These are phyloP conservation scores for Palythoa caribaeorum DNA, from an alignment of 92 coral and sea anemone species.

Conservation along the genomic window DNA sequence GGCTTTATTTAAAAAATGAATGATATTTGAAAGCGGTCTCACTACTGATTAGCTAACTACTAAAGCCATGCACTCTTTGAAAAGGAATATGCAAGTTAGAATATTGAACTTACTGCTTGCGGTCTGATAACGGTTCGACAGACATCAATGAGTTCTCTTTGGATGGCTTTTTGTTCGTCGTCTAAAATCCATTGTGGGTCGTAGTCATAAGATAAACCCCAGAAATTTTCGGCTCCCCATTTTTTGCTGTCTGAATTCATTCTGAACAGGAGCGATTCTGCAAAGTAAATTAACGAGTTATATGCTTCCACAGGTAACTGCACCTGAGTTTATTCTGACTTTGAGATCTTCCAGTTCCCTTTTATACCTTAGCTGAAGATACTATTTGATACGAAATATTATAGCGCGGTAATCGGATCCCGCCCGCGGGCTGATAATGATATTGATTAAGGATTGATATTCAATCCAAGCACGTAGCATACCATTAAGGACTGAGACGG, in stretches of 20 bases:
- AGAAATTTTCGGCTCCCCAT: conserved; percentile 29
- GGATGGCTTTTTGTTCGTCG: conserved; percentile 33
- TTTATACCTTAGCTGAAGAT: neutral
- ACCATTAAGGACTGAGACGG: neutral
- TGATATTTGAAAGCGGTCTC: no score
- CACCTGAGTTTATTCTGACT: neutral
- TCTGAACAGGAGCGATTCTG: neutral
- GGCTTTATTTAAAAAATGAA: no score
- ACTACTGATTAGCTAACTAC: neutral
- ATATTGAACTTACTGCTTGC: conserved; percentile 25
- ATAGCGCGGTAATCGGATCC: neutral
- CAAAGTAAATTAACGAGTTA: neutral
- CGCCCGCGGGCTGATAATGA: neutral
- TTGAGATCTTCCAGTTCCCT: no score
- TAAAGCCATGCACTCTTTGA: neutral
- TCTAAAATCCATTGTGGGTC: conserved; percentile 43
- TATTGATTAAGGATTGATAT: neutral
- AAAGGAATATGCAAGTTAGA: neutral
- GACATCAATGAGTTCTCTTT: conserved; percentile 29
- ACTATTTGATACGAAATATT: neutral
- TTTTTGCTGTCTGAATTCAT: conserved; percentile 17
- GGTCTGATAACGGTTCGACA: conserved; percentile 44
- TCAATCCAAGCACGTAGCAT: conserved; percentile 2
- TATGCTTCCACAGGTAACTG: no score
- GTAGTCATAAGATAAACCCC: conserved; percentile 42